Evolutionary conservation across 2,888 invertebrate genomes (phyloP).

Genomic region (Heteropelma amictum): DNA sequence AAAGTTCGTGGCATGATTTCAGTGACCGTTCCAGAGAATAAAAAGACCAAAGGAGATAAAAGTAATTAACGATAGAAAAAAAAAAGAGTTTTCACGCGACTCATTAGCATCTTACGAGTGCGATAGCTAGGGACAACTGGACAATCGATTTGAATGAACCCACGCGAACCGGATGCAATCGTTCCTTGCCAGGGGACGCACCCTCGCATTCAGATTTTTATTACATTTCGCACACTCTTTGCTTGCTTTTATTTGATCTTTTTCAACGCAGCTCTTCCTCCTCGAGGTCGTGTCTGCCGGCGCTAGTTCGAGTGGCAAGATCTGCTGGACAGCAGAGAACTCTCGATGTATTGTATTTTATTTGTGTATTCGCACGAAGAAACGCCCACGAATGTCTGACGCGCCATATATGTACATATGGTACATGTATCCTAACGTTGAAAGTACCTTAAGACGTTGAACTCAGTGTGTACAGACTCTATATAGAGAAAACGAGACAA

Average conservation of each 20-base stretch:
- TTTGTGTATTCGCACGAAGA: slow-evolving; percentile 6
- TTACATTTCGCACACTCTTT: slow-evolving; percentile 20
- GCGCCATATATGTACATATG: slow-evolving; percentile 14
- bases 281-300: slow-evolving; percentile 44
- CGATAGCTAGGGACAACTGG: slow-evolving; percentile 55
- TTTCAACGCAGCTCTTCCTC: slow-evolving; percentile 42
- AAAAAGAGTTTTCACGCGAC: slow-evolving; percentile 32
- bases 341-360: slow-evolving; percentile 17
- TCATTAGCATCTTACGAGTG: slow-evolving; percentile 27
- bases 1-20: slow-evolving; percentile 1
- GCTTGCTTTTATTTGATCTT: slow-evolving; percentile 45
- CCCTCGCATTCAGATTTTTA: slow-evolving; percentile 50
- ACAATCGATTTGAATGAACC: slow-evolving; percentile 66
- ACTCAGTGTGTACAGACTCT: slow-evolving; percentile 23
- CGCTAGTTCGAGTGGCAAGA: slow-evolving; percentile 19
- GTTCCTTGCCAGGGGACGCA: slow-evolving; percentile 51
- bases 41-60: slow-evolving; percentile 25
- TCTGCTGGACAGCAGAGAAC: slow-evolving; percentile 32
- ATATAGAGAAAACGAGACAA: neutral
- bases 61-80: slow-evolving; percentile 22
- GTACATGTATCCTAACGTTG: slow-evolving; percentile 19
- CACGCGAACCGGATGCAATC: slow-evolving; percentile 61
- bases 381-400: slow-evolving; percentile 50
- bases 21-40: slow-evolving; percentile 4
- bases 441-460: slow-evolving; percentile 49